Percentiles rank a stretch among this genome's conserved stretches.
phyloP scores from a whole-genome alignment of 2,797 vertebrate species.

The Leucoraja ocellata region DNA sequence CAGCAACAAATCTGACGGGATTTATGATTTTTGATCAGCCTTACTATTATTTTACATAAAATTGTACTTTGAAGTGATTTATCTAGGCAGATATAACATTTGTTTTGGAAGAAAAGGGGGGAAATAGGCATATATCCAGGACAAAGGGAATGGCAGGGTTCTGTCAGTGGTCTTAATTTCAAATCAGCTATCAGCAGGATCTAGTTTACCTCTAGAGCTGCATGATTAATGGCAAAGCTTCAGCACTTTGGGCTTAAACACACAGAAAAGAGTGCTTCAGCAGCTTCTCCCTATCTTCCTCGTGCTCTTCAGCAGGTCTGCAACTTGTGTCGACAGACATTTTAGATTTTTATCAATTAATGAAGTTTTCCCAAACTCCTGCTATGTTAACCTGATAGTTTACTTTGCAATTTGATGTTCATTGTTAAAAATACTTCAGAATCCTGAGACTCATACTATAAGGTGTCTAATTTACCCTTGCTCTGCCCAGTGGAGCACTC shows the following conservation, averaged over 20 bases:
- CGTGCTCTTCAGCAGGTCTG: neutral
- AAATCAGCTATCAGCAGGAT: neutral
- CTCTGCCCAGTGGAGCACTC: neutral
- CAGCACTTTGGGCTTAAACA: neutral
- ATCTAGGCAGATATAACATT: neutral
- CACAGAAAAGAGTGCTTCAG: neutral
- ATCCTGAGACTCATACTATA: too few relatives aligned
- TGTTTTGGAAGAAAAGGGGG: neutral
- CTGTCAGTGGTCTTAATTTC: neutral
- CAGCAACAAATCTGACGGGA: neutral
- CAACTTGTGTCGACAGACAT: constrained; percentile 18
- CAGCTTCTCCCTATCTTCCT: neutral
- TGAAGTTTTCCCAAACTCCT: constrained; percentile 21
- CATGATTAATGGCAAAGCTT: constrained; percentile 1
- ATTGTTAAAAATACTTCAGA: constrained; percentile 11
- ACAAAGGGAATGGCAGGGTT: neutral
- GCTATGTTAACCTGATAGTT: constrained; percentile 2
- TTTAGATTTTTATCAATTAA: constrained; percentile 38
- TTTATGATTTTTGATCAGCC: neutral
- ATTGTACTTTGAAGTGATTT: neutral
- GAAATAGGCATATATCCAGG: neutral
- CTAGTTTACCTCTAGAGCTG: neutral
- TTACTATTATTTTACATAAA: neutral
- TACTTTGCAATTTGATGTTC: constrained; percentile 15
- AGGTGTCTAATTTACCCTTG: neutral